phyloP scores from a whole-genome alignment of 2,888 invertebrate species.

The Mesodorylaimus sp. region DNA sequence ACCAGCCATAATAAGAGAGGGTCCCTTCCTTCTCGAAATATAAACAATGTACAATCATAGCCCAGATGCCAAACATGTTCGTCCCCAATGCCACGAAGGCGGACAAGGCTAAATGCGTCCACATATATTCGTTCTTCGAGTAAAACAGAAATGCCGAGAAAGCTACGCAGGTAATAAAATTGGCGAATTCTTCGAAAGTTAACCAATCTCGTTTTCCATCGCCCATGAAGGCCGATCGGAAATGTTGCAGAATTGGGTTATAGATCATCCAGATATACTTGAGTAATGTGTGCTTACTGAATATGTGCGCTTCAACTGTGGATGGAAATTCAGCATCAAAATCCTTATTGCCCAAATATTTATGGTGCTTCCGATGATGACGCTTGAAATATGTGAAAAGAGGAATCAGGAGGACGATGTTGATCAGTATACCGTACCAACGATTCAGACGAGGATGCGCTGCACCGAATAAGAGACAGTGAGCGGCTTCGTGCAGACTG shows the following conservation, averaged over 20 bases:
- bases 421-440: slow-evolving; percentile 28
- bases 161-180: slow-evolving; percentile 22
- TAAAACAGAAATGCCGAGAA: neutral
- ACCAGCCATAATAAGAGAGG: slow-evolving; percentile 32
- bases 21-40: slow-evolving; percentile 29
- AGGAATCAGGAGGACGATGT: slow-evolving; percentile 30
- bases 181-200: slow-evolving; percentile 26
- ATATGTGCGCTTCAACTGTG: slow-evolving; percentile 27
- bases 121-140: neutral
- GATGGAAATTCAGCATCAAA: slow-evolving; percentile 32
- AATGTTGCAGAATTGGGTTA: slow-evolving; percentile 29
- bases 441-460: slow-evolving; percentile 25
- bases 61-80: slow-evolving; percentile 8
- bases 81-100: neutral
- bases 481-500: slow-evolving; percentile 13
- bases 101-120: slow-evolving; percentile 15
- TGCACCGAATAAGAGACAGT: slow-evolving; percentile 33
- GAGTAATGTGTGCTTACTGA: slow-evolving; percentile 22
- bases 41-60: slow-evolving; percentile 24
- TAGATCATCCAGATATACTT: slow-evolving; percentile 30
- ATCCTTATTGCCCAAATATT: slow-evolving; percentile 13
- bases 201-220: neutral
- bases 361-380: slow-evolving; percentile 33
- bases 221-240: slow-evolving; percentile 20
- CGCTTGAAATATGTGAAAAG: slow-evolving; percentile 33